Conservation (phyloP, 2,113 vertebrate species). For the Megaceryle maxima region DNA sequence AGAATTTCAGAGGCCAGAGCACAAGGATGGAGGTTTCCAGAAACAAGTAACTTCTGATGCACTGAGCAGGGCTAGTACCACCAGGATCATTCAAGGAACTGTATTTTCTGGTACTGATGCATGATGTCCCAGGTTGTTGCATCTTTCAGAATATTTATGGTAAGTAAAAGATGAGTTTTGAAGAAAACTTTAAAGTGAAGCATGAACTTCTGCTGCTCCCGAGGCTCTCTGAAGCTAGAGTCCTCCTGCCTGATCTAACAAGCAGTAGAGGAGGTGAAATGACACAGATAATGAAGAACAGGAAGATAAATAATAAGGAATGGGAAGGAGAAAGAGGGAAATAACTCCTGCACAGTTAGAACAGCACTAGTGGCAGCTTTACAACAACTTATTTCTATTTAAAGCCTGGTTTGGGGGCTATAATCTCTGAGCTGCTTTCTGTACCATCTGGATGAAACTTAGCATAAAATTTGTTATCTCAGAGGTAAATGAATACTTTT, state of each 20-base stretch:
- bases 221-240: not conserved
- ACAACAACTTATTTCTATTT: slow-evolving; percentile 34
- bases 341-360: slow-evolving; percentile 39
- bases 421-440: slow-evolving; percentile 43
- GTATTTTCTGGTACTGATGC: not conserved
- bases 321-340: not conserved
- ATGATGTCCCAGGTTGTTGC: not conserved
- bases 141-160: rapidly evolving
- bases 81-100: not conserved
- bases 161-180: not conserved
- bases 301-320: not conserved
- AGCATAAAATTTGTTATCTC: slow-evolving; percentile 55
- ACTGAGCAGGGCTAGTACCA: not conserved
- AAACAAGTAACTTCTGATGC: not conserved
- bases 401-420: slow-evolving; percentile 41
- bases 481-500: slow-evolving; percentile 16
- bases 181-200: not conserved
- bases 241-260: not conserved
- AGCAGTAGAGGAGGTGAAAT: not conserved
- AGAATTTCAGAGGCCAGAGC: not conserved
- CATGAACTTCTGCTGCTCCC: not conserved
- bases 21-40: not conserved
- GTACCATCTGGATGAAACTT: slow-evolving; percentile 47
- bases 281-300: not conserved
- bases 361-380: slow-evolving; percentile 10